Evolutionary conservation across 2,888 invertebrate genomes (phyloP), one percentile per base, ranked within the genome.

Genomic region (Hetaerina titia): DNA sequence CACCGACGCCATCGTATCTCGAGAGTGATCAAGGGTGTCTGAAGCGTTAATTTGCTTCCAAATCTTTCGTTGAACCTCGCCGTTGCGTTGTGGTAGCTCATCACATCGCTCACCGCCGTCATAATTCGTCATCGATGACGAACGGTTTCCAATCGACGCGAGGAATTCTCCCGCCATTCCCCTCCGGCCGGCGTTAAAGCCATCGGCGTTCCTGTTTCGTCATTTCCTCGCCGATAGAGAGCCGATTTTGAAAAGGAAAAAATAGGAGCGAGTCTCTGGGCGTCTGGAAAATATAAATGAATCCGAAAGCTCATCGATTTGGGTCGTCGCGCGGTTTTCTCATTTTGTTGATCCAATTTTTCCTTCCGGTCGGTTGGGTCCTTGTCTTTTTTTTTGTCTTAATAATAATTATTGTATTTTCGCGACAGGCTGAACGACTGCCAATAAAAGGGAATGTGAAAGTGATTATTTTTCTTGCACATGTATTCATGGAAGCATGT

Each of bases 71-170:
- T 31, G 81, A 9, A 31, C 22, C 81, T 81, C 81, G 81, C 13
- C 31, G 25, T 7, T 13, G 13, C 69, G 69, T 22, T n/a, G 17
- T 8, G 19, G 69, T 69, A 22, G 17, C n/a, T 22, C 69, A 7
- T n/a, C 69, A 22, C 69, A n/a, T 81, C 81, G 13, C 45, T 45
- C 45, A 45, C 45, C 45, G 45, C 45, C 45, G 45, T 45, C 45
- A 45, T 45, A 1, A 45, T 31, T 81, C 81, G 81, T 81, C 81
- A 81, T 81, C 81, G 31, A 31, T 81, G 81, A 81, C 25, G 19
- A 81, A 81, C 81, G 81, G 81, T 81, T 81, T 81, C 81, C 81
- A 81, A 81, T 81, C 81, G 81, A 81, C 25, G 31, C 81, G 81
- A 15, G 31, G 31, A 81, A 81, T 8, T 31, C 31, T 7, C 81